A percentile compares a stretch with the other conserved stretches of the same genome.
phyloP scores from a whole-genome alignment of 1,140 invertebrate species.

The Drosophila dunni region DNA sequence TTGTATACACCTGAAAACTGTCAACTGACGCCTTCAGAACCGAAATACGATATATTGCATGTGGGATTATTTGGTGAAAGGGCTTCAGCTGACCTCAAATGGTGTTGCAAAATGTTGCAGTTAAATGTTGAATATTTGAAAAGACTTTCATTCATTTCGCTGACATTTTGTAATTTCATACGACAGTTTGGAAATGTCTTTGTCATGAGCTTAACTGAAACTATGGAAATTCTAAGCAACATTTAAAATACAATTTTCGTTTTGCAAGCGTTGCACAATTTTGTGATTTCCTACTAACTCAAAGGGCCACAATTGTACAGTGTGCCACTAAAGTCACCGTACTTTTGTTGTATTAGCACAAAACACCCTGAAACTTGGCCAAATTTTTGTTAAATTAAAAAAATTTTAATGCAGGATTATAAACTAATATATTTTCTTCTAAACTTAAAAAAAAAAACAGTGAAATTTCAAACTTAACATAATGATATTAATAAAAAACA shows the following conservation, averaged over 20 bases:
- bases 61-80: slow-evolving; percentile 6
- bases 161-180: slow-evolving; percentile 25
- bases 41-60: slow-evolving; percentile 13
- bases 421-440: too few species aligned
- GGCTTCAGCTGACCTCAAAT: slow-evolving; percentile 27
- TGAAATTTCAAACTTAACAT: too few species aligned
- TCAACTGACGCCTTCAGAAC: slow-evolving; percentile 43
- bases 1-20: slow-evolving; percentile 22
- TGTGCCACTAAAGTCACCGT: too few species aligned
- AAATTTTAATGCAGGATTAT: too few species aligned
- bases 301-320: too few species aligned
- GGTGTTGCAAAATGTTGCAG: slow-evolving; percentile 17
- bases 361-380: too few species aligned
- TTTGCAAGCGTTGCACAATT: neutral
- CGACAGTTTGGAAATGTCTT: slow-evolving; percentile 14
- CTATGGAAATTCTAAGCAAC: slow-evolving; percentile 23
- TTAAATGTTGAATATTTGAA: slow-evolving; percentile 41
- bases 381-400: too few species aligned
- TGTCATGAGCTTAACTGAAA: neutral
- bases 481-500: too few species aligned
- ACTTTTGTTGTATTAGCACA: too few species aligned
- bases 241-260: slow-evolving; percentile 48
- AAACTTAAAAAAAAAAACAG: too few species aligned
- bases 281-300: too few species aligned
- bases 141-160: slow-evolving; percentile 10